Evolutionary conservation across 2,888 invertebrate genomes (phyloP).

Genomic region (Frankliniella intonsa): DNA sequence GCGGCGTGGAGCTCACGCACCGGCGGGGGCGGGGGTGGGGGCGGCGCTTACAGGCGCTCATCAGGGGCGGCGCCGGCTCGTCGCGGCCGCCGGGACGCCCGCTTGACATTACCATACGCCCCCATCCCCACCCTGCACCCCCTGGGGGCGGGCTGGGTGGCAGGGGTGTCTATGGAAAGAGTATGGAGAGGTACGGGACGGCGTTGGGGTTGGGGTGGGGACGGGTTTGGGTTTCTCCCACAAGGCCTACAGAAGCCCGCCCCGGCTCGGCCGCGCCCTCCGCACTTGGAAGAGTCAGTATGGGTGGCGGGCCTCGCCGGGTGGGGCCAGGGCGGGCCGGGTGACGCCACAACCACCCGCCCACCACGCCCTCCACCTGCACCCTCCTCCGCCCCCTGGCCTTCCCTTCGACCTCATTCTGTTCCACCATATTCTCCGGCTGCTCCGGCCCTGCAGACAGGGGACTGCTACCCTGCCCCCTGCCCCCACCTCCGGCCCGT

Average conservation of each 20-base stretch:
- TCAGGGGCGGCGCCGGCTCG: neutral
- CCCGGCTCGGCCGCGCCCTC: neutral
- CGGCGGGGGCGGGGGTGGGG: no score
- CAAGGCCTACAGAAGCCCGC: neutral
- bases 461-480: neutral
- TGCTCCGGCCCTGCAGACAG: neutral
- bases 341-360: neutral
- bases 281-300: no score
- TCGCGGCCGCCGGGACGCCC: neutral
- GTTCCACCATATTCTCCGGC: neutral
- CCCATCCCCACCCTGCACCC: no score
- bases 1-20: neutral
- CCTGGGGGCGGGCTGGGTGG: no score
- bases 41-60: neutral
- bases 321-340: neutral
- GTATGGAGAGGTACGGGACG: neutral
- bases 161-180: no score
- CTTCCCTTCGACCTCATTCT: no score
- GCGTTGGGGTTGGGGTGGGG: neutral
- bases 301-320: neutral
- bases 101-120: neutral
- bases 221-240: neutral
- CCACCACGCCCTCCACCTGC: neutral
- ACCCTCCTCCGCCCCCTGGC: neutral
- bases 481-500: neutral